Base-by-base conservation (phyloP, 2,888 invertebrate species). In the Latheticus oryzae region DNA sequence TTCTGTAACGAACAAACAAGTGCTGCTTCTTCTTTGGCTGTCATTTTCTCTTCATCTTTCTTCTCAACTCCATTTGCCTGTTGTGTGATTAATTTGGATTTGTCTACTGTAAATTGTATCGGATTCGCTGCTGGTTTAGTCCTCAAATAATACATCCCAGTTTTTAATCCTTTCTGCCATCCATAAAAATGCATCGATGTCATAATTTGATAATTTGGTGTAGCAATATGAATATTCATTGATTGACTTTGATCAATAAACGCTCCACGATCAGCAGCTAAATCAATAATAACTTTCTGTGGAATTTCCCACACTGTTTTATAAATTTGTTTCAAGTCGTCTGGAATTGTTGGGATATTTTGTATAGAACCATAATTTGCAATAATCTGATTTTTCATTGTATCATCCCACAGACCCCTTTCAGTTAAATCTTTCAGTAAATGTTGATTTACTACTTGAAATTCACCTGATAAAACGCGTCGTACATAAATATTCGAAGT, bases 191-290 rank as follows among this genome's bases (percentile, higher is more conserved):
- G 99, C 87, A 99, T 98, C 1, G 97, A 97, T 1, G 96, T 93
- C 48, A 99, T 81, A 76, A 95, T 95, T 2, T 92, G 95, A 74
- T 93, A 93, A 73, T 90, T 93, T 2, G 99, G 95, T 74, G 93
- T 90, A 2, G 95, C 97, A 54, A 99, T 93, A 79, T 98, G 97
- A 63, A 99, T 88, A 78, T 99, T 99, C 68, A 99, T 87, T 0
- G 97, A 97, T 76, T 99, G 99, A 63, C 96, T 96, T 81, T 99
- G 99, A 80, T 99, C 99, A 70, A 99, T 97, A 76, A 92, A 99
- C 0, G 98, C 96, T 1, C 97, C 98, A 63, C 99, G 85, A 78
- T 97, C 98, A 0, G 97, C 97, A 5, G 98, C 97, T 97, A 98
- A 97, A 78, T 96, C 88, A 15, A 98, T 86, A 3, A 97, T 87